A percentile compares a stretch with the other conserved stretches of the same genome.
Conservation (phyloP, 1,140 invertebrate species). For the Diabrotica undecimpunctata region DNA sequence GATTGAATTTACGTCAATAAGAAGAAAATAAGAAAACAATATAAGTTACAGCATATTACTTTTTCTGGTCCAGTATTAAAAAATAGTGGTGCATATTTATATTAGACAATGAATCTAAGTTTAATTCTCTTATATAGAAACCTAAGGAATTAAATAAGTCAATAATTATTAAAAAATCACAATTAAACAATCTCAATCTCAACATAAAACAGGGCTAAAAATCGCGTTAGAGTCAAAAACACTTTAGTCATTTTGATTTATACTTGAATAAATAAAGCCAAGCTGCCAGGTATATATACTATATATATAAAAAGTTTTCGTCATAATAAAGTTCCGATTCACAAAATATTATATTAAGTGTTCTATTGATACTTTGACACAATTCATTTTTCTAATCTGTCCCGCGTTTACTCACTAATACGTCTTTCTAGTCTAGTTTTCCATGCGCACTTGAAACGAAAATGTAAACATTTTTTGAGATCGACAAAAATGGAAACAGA, state of each 20-base stretch:
- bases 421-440: background rate
- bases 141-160: too few species aligned
- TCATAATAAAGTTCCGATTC: slow-evolving; percentile 5
- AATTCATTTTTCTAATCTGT: slow-evolving; percentile 15
- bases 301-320: background rate
- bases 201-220: slow-evolving; percentile 14
- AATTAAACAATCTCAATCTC: slow-evolving; percentile 16
- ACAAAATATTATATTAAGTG: slow-evolving; percentile 4
- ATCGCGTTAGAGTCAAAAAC: slow-evolving; percentile 12
- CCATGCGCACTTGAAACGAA: background rate
- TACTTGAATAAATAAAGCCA: slow-evolving; percentile 19
- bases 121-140: too few species aligned
- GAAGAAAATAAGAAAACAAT: too few species aligned
- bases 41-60: too few species aligned
- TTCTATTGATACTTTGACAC: slow-evolving; percentile 9
- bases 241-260: slow-evolving; percentile 14
- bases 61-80: too few species aligned
- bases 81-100: too few species aligned
- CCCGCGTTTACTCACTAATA: slow-evolving; percentile 9
- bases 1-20: too few species aligned
- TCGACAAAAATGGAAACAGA: too few species aligned
- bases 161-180: slow-evolving; percentile 11
- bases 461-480: too few species aligned
- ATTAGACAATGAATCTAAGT: too few species aligned
- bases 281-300: slow-evolving; percentile 19